These are phyloP conservation scores for Hirundo rustica DNA, from an alignment of 2,797 vertebrate species.

Conservation along the genomic window DNA sequence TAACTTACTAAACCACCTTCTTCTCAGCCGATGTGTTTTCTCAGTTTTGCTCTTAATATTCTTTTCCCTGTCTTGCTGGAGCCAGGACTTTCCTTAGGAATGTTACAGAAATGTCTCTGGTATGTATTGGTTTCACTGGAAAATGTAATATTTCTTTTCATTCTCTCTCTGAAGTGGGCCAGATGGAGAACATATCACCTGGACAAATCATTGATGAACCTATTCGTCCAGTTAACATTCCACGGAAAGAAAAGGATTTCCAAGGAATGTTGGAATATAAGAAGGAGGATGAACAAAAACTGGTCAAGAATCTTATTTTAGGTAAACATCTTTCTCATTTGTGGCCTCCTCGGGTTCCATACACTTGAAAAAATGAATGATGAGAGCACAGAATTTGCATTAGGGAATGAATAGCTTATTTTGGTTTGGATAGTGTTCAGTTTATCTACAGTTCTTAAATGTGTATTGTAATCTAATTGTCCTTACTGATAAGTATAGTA, in stretches of 20 bases:
- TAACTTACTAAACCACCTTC: not conserved
- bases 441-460: not conserved
- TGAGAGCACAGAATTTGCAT: not conserved
- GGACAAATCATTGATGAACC: conserved; percentile 95
- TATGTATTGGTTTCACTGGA: not conserved
- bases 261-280: conserved; percentile 99
- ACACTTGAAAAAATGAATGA: not conserved
- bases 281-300: conserved; percentile 94
- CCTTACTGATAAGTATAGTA: not conserved
- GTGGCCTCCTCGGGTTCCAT: not conserved
- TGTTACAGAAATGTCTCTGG: not conserved
- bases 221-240: conserved; percentile 95
- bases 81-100: not conserved
- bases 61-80: not conserved
- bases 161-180: conserved; percentile 77
- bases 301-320: conserved; percentile 96
- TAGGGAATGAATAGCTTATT: not conserved
- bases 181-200: conserved; percentile 92
- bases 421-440: not conserved
- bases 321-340: conserved; percentile 76
- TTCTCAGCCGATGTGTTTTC: not conserved
- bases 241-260: conserved; percentile 97
- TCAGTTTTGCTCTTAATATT: not conserved
- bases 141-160: not conserved
- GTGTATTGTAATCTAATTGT: not conserved